A percentile compares a stretch with the other conserved stretches of the same genome.
Evolutionary conservation across 2,888 invertebrate genomes (phyloP).

Genomic region (Drosophila mayaguana): DNA sequence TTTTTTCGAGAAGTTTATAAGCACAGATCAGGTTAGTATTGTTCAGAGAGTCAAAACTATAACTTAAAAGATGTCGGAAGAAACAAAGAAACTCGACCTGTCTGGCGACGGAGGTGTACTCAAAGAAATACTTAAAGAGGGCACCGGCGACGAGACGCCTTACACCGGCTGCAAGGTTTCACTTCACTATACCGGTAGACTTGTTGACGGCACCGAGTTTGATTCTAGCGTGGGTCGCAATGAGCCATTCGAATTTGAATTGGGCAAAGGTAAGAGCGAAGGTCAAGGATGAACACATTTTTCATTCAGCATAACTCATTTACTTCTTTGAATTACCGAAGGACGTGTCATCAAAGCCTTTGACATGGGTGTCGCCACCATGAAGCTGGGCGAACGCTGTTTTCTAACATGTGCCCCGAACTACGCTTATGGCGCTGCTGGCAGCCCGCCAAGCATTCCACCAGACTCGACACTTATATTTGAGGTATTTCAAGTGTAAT

Average conservation of each 20-base stretch:
- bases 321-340: constrained; percentile 74
- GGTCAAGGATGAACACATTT: background rate
- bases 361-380: constrained; percentile 96
- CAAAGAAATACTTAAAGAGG: constrained; percentile 86
- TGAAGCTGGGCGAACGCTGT: constrained; percentile 95
- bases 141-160: constrained; percentile 90
- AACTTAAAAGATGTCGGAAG: constrained; percentile 64
- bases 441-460: constrained; percentile 95
- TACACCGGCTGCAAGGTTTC: constrained; percentile 89
- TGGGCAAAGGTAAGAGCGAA: constrained; percentile 90
- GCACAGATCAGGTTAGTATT: constrained; percentile 35
- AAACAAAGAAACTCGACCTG: constrained; percentile 76
- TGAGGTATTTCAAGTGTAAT: constrained; percentile 87
- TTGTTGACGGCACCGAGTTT: constrained; percentile 94
- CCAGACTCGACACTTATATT: constrained; percentile 94
- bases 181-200: constrained; percentile 96
- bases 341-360: constrained; percentile 96
- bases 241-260: constrained; percentile 93
- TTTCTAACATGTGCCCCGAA: constrained; percentile 93
- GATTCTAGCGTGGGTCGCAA: constrained; percentile 95
- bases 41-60: constrained; percentile 29
- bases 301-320: background rate
- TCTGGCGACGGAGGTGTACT: constrained; percentile 83
- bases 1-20: constrained; percentile 18
- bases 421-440: constrained; percentile 95